Evolutionary conservation across 1,140 invertebrate genomes (phyloP), one percentile per base, ranked within the genome.

Genomic region (Hormaphis cornu): DNA sequence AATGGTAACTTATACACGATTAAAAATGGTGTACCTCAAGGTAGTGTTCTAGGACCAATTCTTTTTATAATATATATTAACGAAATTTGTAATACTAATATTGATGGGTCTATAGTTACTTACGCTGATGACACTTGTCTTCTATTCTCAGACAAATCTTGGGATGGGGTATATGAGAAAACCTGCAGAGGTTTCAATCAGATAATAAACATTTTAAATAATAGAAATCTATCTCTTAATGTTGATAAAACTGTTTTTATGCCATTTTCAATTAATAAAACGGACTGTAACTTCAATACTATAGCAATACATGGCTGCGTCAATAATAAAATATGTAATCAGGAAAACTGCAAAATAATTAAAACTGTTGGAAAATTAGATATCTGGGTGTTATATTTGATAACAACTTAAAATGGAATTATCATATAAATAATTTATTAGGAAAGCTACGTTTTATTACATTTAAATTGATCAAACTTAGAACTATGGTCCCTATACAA

Each of bases 41-140:
- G 54, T 35, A 58, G 54, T 18, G 54, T 58, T 5, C 54, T 58
- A n/a, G 54, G 54, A 35, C 54, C 54, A 8, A 9, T 58, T 35
- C 30, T 58, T 4, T 58, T 58, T 35, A 33, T 35, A 9, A 10
- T 58, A 33, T 58, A 33, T 33, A 6, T 58, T 6, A 58, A 58
- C 20, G 7, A 35, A n/a, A 33, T 58, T 7, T 58, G 28, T 12
- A 35, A 18, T 12, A 9, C 35, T n/a, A 8, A 33, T 58, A 35
- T 58, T 35, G 24, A 18, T 28, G 54, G 54, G 5, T n/a, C 12
- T n/a, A 46, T 46, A 5, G 18, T 46, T n/a, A 46, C 42, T 8
- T 46, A 12, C 18, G 42, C 42, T 8, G n/a, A 46, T 46, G 42
- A 46, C 16, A 46, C 42, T 46, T 46, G 42, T 46, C 16, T 46